Evolutionary conservation across 2,888 invertebrate species (phyloP).

Genomic region (Dasysyrphus tricinctus): DNA sequence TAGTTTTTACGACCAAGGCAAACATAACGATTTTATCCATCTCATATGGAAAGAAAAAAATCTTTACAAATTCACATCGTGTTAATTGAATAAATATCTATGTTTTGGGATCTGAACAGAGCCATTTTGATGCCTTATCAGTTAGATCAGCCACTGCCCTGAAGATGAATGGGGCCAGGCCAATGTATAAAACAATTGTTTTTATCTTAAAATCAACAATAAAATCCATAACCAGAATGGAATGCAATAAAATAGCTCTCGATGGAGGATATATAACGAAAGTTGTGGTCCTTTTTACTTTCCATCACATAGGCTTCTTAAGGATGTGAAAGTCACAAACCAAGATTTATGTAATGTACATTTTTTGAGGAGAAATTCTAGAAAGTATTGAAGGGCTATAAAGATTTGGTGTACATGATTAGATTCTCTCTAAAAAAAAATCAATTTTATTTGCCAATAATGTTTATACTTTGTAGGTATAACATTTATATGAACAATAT

Average conservation of each 20-base stretch:
- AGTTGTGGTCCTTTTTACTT: slow-evolving; percentile 30
- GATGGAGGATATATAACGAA: slow-evolving; percentile 34
- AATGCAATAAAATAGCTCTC: slow-evolving; percentile 56
- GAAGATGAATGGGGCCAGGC: slow-evolving; percentile 53
- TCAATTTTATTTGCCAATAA: slow-evolving; percentile 6
- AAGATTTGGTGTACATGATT: slow-evolving; percentile 64
- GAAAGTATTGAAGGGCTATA: slow-evolving; percentile 66
- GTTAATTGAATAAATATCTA: slow-evolving; percentile 73
- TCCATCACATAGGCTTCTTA: background rate
- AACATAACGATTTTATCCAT: slow-evolving; percentile 7
- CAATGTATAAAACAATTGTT: slow-evolving; percentile 59
- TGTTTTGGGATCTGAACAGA: slow-evolving; percentile 62
- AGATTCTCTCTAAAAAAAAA: slow-evolving; percentile 15
- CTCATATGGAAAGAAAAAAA: slow-evolving; percentile 1
- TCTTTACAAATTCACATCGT: slow-evolving; percentile 67
- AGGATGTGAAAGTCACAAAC: slow-evolving; percentile 63
- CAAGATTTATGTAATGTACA: slow-evolving; percentile 62
- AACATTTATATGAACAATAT: too few species aligned
- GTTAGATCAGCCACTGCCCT: slow-evolving; percentile 19
- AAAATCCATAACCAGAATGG: slow-evolving; percentile 65
- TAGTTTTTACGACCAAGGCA: slow-evolving; percentile 55
- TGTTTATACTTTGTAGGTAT: background rate
- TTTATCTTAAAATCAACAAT: slow-evolving; percentile 72
- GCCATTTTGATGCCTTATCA: slow-evolving; percentile 58
- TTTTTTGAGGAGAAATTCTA: slow-evolving; percentile 56